These are phyloP conservation scores for Gortyna flavago DNA, from an alignment of 2,888 invertebrate species.

Conservation along the genomic window DNA sequence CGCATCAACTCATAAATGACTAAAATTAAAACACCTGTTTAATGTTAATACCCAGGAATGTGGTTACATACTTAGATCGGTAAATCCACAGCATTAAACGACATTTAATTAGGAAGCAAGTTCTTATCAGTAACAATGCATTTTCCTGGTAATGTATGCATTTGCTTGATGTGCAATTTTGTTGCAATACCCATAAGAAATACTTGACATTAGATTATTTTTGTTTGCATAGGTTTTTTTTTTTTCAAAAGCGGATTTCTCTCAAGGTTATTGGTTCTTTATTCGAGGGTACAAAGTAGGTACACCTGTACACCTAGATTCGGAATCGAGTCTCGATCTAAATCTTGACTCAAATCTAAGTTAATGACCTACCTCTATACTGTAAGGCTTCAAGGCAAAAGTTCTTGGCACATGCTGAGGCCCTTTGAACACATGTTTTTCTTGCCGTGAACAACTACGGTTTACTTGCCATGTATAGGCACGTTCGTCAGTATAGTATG, in stretches of 20 bases:
- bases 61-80: conserved; percentile 2
- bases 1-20: not conserved
- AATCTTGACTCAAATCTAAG: conserved; percentile 14
- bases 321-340: not conserved
- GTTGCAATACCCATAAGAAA: not conserved
- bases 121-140: conserved; percentile 19
- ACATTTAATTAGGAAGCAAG: conserved; percentile 8
- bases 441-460: too few species aligned
- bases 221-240: not conserved
- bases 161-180: not conserved
- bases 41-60: not conserved
- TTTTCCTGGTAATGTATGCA: conserved; percentile 22
- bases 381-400: too few species aligned
- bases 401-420: not conserved
- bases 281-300: not conserved
- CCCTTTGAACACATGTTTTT: too few species aligned
- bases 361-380: not conserved
- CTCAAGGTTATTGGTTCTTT: not conserved
- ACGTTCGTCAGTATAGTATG: too few species aligned
- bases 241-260: not conserved
- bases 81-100: not conserved
- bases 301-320: not conserved
- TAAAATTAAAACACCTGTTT: not conserved
- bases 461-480: too few species aligned
- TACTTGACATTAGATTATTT: not conserved